phyloP scores from a whole-genome alignment of 2,797 vertebrate species.

The Falco concolor region DNA sequence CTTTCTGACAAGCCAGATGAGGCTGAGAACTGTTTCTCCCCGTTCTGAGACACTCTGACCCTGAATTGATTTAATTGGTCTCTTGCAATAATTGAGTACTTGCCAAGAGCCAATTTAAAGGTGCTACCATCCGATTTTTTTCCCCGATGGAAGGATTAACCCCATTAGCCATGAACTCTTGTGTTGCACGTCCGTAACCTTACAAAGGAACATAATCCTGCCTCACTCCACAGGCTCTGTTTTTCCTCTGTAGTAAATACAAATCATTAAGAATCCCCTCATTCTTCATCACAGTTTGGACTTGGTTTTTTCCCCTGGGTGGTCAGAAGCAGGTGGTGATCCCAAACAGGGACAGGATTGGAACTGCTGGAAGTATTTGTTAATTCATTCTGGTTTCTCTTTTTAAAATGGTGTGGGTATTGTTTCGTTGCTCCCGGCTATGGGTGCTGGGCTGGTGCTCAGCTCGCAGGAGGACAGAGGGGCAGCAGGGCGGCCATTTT shows the following conservation, averaged over 20 bases:
- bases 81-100: neutral
- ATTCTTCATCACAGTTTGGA: neutral
- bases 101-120: conserved; percentile 23
- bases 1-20: neutral
- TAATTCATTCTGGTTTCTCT: neutral
- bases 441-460: neutral
- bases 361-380: neutral
- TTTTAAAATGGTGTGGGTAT: neutral
- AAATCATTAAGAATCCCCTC: neutral
- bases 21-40: neutral
- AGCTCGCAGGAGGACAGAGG: neutral
- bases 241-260: neutral
- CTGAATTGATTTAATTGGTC: conserved; percentile 6
- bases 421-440: neutral
- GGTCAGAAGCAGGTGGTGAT: neutral
- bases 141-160: neutral
- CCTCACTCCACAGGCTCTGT: neutral
- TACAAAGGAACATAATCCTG: neutral
- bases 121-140: neutral
- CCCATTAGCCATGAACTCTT: neutral
- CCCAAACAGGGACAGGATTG: neutral
- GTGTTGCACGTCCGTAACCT: neutral
- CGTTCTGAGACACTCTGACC: neutral
- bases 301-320: neutral
- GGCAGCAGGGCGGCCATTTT: neutral